These are phyloP conservation scores for Drosophila pallidifrons DNA, from an alignment of 1,140 invertebrate genomes.

Conservation along the genomic window DNA sequence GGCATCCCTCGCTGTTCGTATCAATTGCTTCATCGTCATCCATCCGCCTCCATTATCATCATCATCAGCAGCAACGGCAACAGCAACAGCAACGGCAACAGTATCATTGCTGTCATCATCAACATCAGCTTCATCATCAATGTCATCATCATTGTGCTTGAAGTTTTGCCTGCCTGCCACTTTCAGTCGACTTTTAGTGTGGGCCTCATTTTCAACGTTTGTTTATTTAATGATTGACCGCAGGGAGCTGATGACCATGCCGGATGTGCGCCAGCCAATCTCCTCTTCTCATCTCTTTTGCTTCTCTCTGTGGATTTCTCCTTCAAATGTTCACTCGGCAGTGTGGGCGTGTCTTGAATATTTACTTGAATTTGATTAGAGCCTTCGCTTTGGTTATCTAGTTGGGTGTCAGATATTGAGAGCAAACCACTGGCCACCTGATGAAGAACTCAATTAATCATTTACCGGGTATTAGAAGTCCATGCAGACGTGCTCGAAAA, in stretches of 20 bases:
- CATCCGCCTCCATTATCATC: background rate
- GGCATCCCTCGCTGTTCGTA: background rate
- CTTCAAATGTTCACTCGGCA: background rate
- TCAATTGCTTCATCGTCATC: background rate
- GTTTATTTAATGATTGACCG: conserved; percentile 25
- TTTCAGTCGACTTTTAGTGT: conserved; percentile 3
- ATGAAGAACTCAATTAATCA: conserved; percentile 12
- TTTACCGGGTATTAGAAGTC: conserved; percentile 9
- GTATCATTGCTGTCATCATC: background rate
- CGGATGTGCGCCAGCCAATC: conserved; percentile 6
- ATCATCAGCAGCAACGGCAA: background rate
- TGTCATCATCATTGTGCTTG: background rate
- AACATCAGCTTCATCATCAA: no score
- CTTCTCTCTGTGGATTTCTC: no score
- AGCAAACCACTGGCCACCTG: background rate
- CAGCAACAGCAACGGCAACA: background rate
- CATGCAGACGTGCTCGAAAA: background rate
- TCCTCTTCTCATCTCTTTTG: no score
- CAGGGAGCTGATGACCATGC: conserved; percentile 14
- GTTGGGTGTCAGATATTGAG: background rate
- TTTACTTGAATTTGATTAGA: conserved; percentile 32
- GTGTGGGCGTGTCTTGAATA: conserved; percentile 46
- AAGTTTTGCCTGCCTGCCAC: background rate
- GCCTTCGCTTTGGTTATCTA: background rate
- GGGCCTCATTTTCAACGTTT: conserved; percentile 3